A percentile compares a stretch with the other conserved stretches of the same genome.
These are phyloP conservation scores for Nomada flava DNA, from an alignment of 2,888 invertebrate species.

Conservation along the genomic window DNA sequence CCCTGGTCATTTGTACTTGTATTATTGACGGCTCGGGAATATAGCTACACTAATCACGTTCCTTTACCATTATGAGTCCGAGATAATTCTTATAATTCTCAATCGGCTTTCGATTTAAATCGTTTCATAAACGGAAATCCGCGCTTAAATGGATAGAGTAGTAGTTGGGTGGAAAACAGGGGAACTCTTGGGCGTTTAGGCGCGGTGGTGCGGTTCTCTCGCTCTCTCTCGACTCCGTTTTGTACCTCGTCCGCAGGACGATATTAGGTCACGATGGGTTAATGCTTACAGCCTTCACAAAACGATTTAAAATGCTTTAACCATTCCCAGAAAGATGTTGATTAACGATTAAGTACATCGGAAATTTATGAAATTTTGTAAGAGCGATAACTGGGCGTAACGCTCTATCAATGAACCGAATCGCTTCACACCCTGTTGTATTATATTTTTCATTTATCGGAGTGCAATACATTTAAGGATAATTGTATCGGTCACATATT, in stretches of 20 bases:
- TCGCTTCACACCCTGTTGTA: background rate
- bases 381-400: background rate
- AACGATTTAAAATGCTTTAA: constrained; percentile 44
- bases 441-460: background rate
- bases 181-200: constrained; percentile 28
- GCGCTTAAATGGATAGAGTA: constrained; percentile 10
- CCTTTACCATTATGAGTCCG: background rate
- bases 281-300: constrained; percentile 40
- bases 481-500: background rate
- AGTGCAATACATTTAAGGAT: background rate
- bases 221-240: constrained; percentile 22
- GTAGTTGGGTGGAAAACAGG: constrained; percentile 13
- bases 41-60: background rate
- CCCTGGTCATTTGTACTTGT: background rate
- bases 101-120: constrained; percentile 1
- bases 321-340: constrained; percentile 13
- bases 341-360: constrained; percentile 17
- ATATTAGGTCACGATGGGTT: constrained; percentile 55
- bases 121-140: constrained; percentile 23
- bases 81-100: constrained; percentile 8
- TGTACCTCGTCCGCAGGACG: constrained; percentile 32
- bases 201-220: constrained; percentile 5
- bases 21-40: background rate
- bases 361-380: background rate
- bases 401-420: background rate